These are phyloP conservation scores for Tribolium madens DNA, from an alignment of 1,140 invertebrate species.

Conservation along the genomic window DNA sequence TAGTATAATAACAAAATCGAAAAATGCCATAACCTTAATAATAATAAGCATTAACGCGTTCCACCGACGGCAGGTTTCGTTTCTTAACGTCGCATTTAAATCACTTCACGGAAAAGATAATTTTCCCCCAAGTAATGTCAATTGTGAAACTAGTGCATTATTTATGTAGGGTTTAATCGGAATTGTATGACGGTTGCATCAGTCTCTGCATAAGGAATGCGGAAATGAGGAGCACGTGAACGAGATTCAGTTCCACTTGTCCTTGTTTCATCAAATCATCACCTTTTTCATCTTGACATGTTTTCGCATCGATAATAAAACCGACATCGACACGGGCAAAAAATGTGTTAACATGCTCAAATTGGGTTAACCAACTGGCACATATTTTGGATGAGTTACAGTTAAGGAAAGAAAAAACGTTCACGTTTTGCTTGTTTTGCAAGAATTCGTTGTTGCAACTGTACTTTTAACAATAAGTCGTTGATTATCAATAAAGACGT, in stretches of 20 bases:
- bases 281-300: not conserved
- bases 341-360: slow-evolving; percentile 2
- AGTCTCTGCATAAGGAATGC: slow-evolving; percentile 1
- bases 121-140: slow-evolving; percentile 28
- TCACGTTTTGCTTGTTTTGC: slow-evolving; percentile 18
- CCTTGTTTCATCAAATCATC: slow-evolving; percentile 24
- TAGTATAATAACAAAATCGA: not conserved
- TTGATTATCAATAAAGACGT: slow-evolving; percentile 4
- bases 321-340: not conserved
- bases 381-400: slow-evolving; percentile 21
- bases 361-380: not conserved
- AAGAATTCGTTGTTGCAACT: slow-evolving; percentile 21
- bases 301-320: not conserved
- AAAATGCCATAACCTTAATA: not conserved
- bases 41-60: not conserved
- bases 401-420: not conserved
- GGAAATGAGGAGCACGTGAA: slow-evolving; percentile 10
- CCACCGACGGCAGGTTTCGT: slow-evolving; percentile 2
- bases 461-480: slow-evolving; percentile 21
- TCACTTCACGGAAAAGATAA: not conserved
- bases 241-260: not conserved
- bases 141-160: slow-evolving; percentile 24
- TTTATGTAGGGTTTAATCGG: slow-evolving; percentile 1
- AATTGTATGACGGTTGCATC: slow-evolving; percentile 1
- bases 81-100: slow-evolving; percentile 22